Evolutionary conservation across 2,797 vertebrate genomes (phyloP), one percentile per base, ranked within the genome.

Genomic region (Nothura maculosa): DNA sequence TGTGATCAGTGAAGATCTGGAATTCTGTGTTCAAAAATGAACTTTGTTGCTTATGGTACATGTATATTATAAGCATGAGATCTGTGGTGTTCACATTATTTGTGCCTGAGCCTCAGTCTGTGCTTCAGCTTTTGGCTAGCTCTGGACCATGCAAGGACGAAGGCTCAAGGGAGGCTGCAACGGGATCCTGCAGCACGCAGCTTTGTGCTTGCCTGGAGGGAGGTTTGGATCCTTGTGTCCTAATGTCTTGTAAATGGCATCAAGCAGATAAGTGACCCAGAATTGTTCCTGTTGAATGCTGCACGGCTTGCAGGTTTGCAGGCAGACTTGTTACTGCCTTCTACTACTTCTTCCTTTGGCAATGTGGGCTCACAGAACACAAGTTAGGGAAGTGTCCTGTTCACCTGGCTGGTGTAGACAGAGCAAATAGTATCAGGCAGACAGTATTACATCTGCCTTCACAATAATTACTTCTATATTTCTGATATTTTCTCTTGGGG

Each of bases 71-170:
- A 52, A 69, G 22, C 19, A 16, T 4, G 28, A 70, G 12, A 43
- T 27, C 69, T 40, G 10, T 21, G n/a, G 6, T 50, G 22, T 50
- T n/a, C 4, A 8, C 4, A 5, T 69, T 47, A 12, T 24, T 93
- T 75, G 30, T 78, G 36, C 34, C 30, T 75, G 66, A 63, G 54
- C 32, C 1, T 0, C 0, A 0, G 36, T 25, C 34, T 42, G 1
- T 57, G 32, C 48, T 76, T 13, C 3, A 38, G 55, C 38, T 73
- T 81, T 58, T 73, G 75, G 73, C 38, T 72, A 12, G 18, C 30
- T 55, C 54, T n/a, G 30, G 10, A 55, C 30, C 54, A n/a, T n/a
- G 17, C 18, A n/a, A 55, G 54, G 54, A 55, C 20, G 54, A 55
- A 55, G 12, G 54, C 54, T 55, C 15, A 15, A 55, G 54, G n/a